Evolutionary conservation across 2,888 invertebrate species (phyloP).

Genomic region (Cosmopolites sordidus): DNA sequence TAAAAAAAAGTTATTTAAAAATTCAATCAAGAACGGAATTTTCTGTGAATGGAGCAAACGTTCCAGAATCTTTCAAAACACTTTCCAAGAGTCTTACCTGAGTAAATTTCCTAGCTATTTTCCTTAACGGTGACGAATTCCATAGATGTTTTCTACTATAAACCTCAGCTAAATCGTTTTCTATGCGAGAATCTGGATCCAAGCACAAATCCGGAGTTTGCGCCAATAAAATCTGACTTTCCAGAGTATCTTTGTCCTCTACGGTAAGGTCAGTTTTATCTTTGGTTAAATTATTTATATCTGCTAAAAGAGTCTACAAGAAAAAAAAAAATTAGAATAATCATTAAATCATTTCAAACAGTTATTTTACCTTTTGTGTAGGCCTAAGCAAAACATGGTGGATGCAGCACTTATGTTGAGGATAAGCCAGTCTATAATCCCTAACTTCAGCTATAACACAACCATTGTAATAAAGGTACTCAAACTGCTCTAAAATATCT

Average conservation of each 20-base stretch:
- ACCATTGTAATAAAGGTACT: constrained; percentile 84
- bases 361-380: constrained; percentile 80
- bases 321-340: constrained; percentile 1
- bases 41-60: no score
- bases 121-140: constrained; percentile 68
- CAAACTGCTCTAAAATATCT: constrained; percentile 79
- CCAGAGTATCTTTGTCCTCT: constrained; percentile 73
- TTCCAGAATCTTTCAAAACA: no score
- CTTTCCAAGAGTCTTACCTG: constrained; percentile 47
- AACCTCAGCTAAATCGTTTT: constrained; percentile 68
- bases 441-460: constrained; percentile 89
- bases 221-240: constrained; percentile 80
- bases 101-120: constrained; percentile 73
- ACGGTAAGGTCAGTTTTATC: constrained; percentile 58
- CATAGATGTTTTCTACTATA: constrained; percentile 71
- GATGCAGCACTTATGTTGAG: constrained; percentile 72
- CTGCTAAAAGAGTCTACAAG: constrained; percentile 42
- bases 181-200: constrained; percentile 81
- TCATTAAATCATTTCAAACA: constrained; percentile 8
- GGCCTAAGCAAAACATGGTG: constrained; percentile 85
- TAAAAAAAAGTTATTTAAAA: no score
- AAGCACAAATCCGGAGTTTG: constrained; percentile 84
- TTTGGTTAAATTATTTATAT: constrained; percentile 43
- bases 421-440: constrained; percentile 80
- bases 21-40: no score